Evolutionary conservation across 2,113 vertebrate genomes (phyloP).

Genomic region (Toxotes chatareus): DNA sequence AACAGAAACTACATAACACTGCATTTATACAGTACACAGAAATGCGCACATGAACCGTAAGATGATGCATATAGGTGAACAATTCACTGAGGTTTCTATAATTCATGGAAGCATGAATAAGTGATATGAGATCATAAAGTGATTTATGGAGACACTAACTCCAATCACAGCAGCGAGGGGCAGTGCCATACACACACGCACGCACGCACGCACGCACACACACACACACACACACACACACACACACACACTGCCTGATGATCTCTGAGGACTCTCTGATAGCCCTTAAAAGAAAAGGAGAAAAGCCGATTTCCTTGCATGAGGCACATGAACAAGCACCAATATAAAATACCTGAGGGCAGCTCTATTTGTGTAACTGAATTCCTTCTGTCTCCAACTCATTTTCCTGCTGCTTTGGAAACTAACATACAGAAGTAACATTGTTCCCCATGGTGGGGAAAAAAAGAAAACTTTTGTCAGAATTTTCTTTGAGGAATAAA

Average conservation of each 20-base stretch:
- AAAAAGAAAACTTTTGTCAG: constrained; percentile 2
- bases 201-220: constrained; percentile 1
- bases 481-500: background rate
- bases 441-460: background rate
- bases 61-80: constrained; percentile 30
- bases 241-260: background rate
- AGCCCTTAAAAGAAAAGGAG: background rate
- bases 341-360: background rate
- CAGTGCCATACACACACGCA: background rate
- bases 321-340: background rate
- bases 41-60: background rate
- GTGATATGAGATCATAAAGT: constrained; percentile 56
- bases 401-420: background rate
- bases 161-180: constrained; percentile 17
- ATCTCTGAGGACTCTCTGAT: background rate
- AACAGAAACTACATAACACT: background rate
- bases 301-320: background rate
- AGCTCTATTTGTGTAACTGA: background rate
- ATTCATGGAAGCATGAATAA: constrained; percentile 61
- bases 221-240: background rate
- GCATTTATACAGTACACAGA: background rate
- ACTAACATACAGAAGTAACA: background rate
- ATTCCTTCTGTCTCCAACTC: background rate
- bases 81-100: constrained; percentile 49
- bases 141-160: constrained; percentile 38